These are phyloP conservation scores for Amphipyra berbera DNA, from an alignment of 2,888 invertebrate genomes.

Conservation along the genomic window DNA sequence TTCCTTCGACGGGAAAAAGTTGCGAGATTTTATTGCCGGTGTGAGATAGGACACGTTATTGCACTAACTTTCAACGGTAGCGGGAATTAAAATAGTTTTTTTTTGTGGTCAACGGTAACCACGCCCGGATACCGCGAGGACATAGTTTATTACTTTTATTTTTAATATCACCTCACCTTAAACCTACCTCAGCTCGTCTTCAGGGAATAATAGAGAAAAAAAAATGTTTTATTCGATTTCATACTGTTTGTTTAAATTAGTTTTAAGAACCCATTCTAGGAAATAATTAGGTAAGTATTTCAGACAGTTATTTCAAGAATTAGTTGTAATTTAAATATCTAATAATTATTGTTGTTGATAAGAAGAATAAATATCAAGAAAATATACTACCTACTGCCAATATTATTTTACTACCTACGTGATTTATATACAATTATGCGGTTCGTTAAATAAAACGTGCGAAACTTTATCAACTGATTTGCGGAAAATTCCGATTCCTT, in stretches of 20 bases:
- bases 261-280: no score
- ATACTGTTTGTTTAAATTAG: no score
- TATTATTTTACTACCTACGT: background rate
- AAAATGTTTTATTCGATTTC: no score
- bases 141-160: conserved; percentile 58
- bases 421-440: background rate
- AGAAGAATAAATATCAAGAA: background rate
- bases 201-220: background rate
- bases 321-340: no score
- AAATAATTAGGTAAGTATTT: no score
- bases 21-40: conserved; percentile 87
- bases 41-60: conserved; percentile 89
- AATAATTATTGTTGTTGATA: no score
- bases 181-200: background rate
- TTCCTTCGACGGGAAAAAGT: conserved; percentile 88
- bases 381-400: background rate
- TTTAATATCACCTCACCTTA: conserved; percentile 16
- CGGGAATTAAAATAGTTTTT: conserved; percentile 83
- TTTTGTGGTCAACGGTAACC: conserved; percentile 78
- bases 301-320: no score
- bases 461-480: conserved; percentile 12
- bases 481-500: conserved; percentile 21
- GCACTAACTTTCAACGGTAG: conserved; percentile 84
- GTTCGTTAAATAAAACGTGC: conserved; percentile 8
- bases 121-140: conserved; percentile 60